Percentiles rank a stretch among this genome's conserved stretches.
phyloP scores from a whole-genome alignment of 2,113 vertebrate species.

The Chunga burmeisteri region DNA sequence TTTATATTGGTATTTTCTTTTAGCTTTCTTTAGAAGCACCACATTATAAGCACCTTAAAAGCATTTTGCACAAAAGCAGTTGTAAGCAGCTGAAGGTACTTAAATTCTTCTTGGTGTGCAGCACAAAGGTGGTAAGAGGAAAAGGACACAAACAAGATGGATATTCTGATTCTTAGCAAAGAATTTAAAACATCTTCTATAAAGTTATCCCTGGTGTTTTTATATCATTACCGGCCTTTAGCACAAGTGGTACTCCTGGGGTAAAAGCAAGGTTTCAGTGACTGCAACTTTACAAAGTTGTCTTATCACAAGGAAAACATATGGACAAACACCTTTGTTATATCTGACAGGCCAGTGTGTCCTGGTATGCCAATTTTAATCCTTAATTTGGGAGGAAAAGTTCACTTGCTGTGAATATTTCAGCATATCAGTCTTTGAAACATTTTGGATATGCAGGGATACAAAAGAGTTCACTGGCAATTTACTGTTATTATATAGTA shows the following conservation, averaged over 20 bases:
- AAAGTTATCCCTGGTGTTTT: background rate
- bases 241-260: background rate
- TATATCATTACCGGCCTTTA: background rate
- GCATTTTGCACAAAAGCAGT: conserved; percentile 56
- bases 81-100: conserved; percentile 17
- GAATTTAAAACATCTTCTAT: background rate
- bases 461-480: background rate
- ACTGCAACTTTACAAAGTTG: background rate
- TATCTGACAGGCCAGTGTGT: background rate
- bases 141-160: background rate
- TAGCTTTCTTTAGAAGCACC: conserved; percentile 33
- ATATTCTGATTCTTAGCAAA: background rate
- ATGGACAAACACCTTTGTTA: background rate
- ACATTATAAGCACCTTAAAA: conserved; percentile 61
- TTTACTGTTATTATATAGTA: background rate
- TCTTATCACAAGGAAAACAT: background rate
- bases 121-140: background rate
- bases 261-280: background rate
- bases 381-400: background rate
- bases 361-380: background rate
- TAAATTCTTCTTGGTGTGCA: background rate
- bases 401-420: background rate
- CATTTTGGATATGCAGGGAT: background rate
- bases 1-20: conserved; percentile 37
- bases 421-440: background rate